phyloP scores from a whole-genome alignment of 2,888 invertebrate species.

The Orchestes rusci region DNA sequence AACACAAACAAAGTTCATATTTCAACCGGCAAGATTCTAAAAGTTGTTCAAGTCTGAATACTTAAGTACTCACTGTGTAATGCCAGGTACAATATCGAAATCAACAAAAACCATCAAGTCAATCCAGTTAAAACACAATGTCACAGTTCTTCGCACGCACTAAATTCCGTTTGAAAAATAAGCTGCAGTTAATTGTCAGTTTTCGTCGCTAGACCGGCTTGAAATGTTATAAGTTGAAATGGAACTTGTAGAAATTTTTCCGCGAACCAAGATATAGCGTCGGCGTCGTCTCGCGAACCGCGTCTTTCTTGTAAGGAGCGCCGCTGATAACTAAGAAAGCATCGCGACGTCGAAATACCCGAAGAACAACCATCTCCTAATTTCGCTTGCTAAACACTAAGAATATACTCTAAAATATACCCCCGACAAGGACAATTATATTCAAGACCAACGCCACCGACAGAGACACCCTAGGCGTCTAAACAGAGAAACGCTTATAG shows the following conservation, averaged over 20 bases:
- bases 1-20: too few relatives aligned
- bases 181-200: too few relatives aligned
- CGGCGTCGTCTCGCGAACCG: constrained; percentile 28
- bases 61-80: too few relatives aligned
- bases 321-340: constrained; percentile 45
- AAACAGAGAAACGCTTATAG: constrained; percentile 38
- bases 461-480: constrained; percentile 37
- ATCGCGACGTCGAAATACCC: constrained; percentile 44
- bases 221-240: constrained; percentile 3
- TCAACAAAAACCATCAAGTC: too few relatives aligned
- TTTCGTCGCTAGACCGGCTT: too few relatives aligned
- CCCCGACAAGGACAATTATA: constrained; percentile 34
- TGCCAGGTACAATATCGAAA: too few relatives aligned
- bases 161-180: too few relatives aligned
- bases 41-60: too few relatives aligned
- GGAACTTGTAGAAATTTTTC: constrained; percentile 18
- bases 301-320: constrained; percentile 45
- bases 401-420: constrained; percentile 40
- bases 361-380: constrained; percentile 46
- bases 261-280: constrained; percentile 15
- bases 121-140: too few relatives aligned
- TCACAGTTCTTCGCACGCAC: too few relatives aligned
- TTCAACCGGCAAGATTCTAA: too few relatives aligned
- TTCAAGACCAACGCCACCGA: constrained; percentile 36
- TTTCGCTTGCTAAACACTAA: constrained; percentile 45